These are phyloP conservation scores for cattle (Bos taurus) DNA, from an alignment of 2,113 vertebrate species.

Conservation along the genomic window ARS-UCD2.0 NC_037333.1:10847001-10847500, in stretches of 20 bases:
- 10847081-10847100: neutral
- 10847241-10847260: neutral
- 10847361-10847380: neutral
- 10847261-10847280: neutral
- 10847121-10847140: neutral
- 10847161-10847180: neutral
- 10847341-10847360: neutral
- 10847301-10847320: neutral
- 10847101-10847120: too few relatives aligned
- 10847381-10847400: neutral
- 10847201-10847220: neutral
- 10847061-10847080: neutral
- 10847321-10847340: neutral
- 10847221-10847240: neutral
- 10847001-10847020: neutral
- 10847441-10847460: neutral
- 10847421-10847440: neutral
- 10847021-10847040: neutral
- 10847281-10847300: fast-evolving
- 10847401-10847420: neutral
- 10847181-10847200: neutral
- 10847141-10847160: neutral
- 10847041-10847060: neutral
- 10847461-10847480: neutral
- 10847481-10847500: neutral